Evolutionary conservation across 1,140 invertebrate species (phyloP).

Genomic region (Hermatobates lingyangjiaoensis): DNA sequence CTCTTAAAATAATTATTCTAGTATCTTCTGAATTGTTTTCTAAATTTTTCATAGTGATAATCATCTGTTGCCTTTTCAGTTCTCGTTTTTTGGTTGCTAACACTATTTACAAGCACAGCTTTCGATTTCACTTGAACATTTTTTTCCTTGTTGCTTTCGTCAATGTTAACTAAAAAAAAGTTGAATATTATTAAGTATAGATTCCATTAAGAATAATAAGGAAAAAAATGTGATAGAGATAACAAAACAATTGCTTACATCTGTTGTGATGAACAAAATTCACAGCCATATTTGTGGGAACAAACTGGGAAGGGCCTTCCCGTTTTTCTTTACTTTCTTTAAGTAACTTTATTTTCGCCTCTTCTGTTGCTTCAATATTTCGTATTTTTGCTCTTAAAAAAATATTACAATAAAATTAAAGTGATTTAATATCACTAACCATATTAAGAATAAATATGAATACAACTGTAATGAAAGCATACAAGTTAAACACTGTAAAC

Average conservation of each 20-base stretch:
- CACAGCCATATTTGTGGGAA: constrained; percentile 92
- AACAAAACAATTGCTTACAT: constrained; percentile 35
- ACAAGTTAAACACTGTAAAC: no score
- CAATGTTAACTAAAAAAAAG: constrained; percentile 54
- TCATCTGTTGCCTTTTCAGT: constrained; percentile 87
- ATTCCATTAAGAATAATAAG: background rate
- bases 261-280: constrained; percentile 94
- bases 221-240: background rate
- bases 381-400: constrained; percentile 68
- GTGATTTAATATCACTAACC: background rate
- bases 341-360: constrained; percentile 80
- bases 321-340: constrained; percentile 78
- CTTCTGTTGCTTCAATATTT: constrained; percentile 96
- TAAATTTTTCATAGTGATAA: constrained; percentile 91
- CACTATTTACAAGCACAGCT: constrained; percentile 23
- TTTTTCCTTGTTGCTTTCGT: constrained; percentile 37
- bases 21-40: constrained; percentile 66
- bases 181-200: background rate
- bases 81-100: constrained; percentile 40
- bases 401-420: constrained; percentile 7
- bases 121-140: constrained; percentile 30
- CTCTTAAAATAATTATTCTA: no score
- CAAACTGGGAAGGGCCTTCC: constrained; percentile 87
- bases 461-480: no score
- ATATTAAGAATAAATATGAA: no score